phyloP scores from a whole-genome alignment of 2,113 vertebrate genomes.

The Sylvietta virens region DNA sequence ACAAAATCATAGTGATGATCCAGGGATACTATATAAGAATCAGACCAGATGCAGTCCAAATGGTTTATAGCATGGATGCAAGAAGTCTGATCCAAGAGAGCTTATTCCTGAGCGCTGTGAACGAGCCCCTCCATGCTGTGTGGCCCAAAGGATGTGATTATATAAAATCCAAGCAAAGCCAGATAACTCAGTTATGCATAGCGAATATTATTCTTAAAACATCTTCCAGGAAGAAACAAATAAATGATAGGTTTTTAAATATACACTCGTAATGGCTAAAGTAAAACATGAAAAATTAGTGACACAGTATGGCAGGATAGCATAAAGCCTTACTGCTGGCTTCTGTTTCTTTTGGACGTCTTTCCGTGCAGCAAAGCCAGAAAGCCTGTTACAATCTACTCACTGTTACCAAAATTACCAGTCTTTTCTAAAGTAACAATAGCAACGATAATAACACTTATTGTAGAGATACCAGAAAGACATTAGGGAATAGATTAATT shows the following conservation, averaged over 20 bases:
- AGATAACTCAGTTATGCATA: not conserved
- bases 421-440: slow-evolving; percentile 19
- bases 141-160: not conserved
- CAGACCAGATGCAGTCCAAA: not conserved
- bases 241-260: not conserved
- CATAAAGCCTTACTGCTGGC: not conserved
- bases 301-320: not conserved
- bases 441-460: not conserved
- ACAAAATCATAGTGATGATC: not conserved
- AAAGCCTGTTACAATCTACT: slow-evolving; percentile 37
- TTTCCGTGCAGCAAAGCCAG: not conserved
- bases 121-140: not conserved
- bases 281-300: not conserved
- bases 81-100: not conserved
- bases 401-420: slow-evolving; percentile 25
- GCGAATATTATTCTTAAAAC: not conserved
- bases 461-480: not conserved
- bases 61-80: not conserved
- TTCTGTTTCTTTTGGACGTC: not conserved
- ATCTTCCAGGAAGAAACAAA: not conserved
- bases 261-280: not conserved
- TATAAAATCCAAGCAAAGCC: not conserved
- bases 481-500: not conserved
- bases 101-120: not conserved
- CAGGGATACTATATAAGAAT: not conserved